Percentiles rank a stretch among this genome's conserved stretches.
Evolutionary conservation across 2,888 invertebrate genomes (phyloP).

Genomic region (Therioaphis trifolii): DNA sequence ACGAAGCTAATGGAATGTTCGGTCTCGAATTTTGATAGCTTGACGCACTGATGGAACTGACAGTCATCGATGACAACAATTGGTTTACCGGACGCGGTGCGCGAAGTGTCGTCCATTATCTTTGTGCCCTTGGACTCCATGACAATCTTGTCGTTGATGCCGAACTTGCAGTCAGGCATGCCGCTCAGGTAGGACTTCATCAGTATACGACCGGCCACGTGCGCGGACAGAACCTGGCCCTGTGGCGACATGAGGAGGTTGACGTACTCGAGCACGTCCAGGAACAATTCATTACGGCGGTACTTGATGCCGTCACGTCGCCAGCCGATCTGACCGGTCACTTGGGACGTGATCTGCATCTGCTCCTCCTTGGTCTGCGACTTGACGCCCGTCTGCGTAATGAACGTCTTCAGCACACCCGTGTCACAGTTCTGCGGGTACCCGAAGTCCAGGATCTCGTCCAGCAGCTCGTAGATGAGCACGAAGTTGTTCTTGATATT

Average conservation of each 20-base stretch:
- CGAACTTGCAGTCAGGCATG: slow-evolving; percentile 99
- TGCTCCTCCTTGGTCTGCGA: slow-evolving; percentile 99
- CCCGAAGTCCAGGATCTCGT: slow-evolving; percentile 99
- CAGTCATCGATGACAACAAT: slow-evolving; percentile 99
- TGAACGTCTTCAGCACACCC: slow-evolving; percentile 98
- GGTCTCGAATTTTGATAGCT: slow-evolving; percentile 99
- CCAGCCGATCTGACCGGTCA: slow-evolving; percentile 99
- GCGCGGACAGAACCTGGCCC: slow-evolving; percentile 97
- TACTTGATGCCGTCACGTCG: slow-evolving; percentile 99
- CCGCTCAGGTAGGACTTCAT: slow-evolving; percentile 99
- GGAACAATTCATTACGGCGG: slow-evolving; percentile 95
- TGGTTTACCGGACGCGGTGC: slow-evolving; percentile 83
- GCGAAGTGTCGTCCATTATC: slow-evolving; percentile 68
- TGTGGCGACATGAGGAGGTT: slow-evolving; percentile 99
- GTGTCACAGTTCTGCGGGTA: slow-evolving; percentile 99
- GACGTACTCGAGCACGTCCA: slow-evolving; percentile 98
- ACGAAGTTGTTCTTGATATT: slow-evolving; percentile 99
- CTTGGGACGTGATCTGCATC: slow-evolving; percentile 98
- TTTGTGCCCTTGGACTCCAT: slow-evolving; percentile 91
- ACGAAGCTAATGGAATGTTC: slow-evolving; percentile 99
- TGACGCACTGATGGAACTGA: slow-evolving; percentile 99
- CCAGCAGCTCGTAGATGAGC: slow-evolving; percentile 96
- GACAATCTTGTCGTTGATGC: slow-evolving; percentile 99
- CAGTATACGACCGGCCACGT: slow-evolving; percentile 98
- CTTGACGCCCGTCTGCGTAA: slow-evolving; percentile 99